A percentile compares a stretch with the other conserved stretches of the same genome.
These are phyloP conservation scores for Andrena praecox DNA, from an alignment of 2,888 invertebrate genomes.

Conservation along the genomic window DNA sequence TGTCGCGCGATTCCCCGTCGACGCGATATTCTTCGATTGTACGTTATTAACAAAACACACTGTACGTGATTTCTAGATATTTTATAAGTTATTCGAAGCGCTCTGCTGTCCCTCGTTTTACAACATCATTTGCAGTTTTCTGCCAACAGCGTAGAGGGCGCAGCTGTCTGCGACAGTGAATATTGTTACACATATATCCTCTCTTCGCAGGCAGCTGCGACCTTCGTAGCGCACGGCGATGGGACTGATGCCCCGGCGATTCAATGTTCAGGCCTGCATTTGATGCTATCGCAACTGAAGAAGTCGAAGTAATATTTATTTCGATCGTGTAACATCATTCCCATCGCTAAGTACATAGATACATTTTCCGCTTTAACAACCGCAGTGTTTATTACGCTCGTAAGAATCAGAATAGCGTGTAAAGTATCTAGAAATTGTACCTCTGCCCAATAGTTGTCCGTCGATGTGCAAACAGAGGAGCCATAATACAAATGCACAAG, in stretches of 20 bases:
- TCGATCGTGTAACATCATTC: neutral
- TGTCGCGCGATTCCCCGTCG: neutral
- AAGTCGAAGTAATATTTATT: neutral
- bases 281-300: neutral
- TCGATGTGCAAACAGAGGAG: neutral
- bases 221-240: neutral
- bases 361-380: neutral
- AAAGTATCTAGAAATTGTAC: conserved; percentile 3
- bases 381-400: neutral
- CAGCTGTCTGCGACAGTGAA: too few species aligned
- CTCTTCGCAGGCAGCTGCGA: too few species aligned
- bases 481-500: neutral
- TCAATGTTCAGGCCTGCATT: neutral
- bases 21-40: neutral
- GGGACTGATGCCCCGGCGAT: neutral
- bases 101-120: neutral
- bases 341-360: neutral
- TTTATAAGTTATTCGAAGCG: neutral
- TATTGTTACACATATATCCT: too few species aligned
- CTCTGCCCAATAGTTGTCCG: neutral
- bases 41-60: too few species aligned
- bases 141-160: too few species aligned
- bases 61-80: neutral
- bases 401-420: neutral
- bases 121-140: neutral